Base-by-base conservation (phyloP, 1,140 invertebrate genomes). In the Aradophagus sp. region DNA sequence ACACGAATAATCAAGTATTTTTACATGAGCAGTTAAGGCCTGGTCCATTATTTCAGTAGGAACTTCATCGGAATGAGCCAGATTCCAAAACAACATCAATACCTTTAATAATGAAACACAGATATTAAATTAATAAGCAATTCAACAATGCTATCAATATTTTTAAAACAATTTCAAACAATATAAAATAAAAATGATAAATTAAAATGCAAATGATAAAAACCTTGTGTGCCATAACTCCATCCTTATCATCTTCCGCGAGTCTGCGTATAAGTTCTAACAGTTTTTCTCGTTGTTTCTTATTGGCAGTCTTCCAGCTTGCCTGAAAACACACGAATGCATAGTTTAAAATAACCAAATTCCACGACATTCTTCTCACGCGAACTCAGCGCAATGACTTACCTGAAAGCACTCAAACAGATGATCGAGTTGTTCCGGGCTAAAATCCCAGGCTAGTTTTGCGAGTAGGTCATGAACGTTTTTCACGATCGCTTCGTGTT, bases 41-140 rank as follows among this genome's bases (percentile, higher is more conserved):
- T 98, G 96, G 85, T 99, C 97, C 91, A 99, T 96, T 68, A 99
- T 98, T 86, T 99, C 97, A 2, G 95, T 97, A 39, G 95, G 94
- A 31, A 98, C 94, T 86, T 99, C 96, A 77, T 97, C 94, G 45
- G 95, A 96, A 85, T 98, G 96, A 12, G 97, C 96, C 77, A 99
- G 88, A 80, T 97, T 97, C 97, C 97, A 99, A 81, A 99, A 94
- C 11, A 99, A 87, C 44, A 95, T 95, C 62, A 99, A 87, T n/a
- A 98, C 95, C 93, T 93, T 10, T n/a, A 26, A 15, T n/a, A 2
- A 47, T 29, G 4, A 23, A 23, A 23, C 20, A 31, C n/a, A n/a
- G n/a, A n/a, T n/a, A n/a, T n/a, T n/a, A n/a, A n/a, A n/a, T n/a
- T n/a, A n/a, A n/a, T n/a, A n/a, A n/a, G n/a, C n/a, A n/a, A n/a